Conservation (phyloP, 2,888 invertebrate genomes). For the Penaeus monodon region DNA sequence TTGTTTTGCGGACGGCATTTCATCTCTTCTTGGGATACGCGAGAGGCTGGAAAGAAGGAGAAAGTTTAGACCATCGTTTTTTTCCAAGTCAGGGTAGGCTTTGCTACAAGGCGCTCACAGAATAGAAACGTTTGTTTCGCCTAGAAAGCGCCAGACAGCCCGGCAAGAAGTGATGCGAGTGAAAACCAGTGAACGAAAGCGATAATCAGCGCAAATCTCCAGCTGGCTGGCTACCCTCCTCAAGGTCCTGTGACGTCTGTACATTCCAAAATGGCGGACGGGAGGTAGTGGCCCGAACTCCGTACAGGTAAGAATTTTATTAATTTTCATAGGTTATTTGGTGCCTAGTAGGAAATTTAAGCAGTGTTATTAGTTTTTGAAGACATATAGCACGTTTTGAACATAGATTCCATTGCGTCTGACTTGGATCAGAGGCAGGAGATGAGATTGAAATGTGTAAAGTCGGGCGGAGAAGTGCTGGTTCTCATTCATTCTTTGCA, state of each 20-base stretch:
- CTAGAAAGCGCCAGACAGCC: not conserved
- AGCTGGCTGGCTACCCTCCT: slow-evolving; percentile 33
- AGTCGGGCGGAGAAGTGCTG: slow-evolving; percentile 40
- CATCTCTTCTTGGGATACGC: not conserved
- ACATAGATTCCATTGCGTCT: not conserved
- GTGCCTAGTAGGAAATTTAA: not conserved
- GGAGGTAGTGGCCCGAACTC: slow-evolving; percentile 24
- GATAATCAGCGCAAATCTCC: slow-evolving; percentile 39
- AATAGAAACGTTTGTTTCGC: too few relatives aligned
- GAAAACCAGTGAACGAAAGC: slow-evolving; percentile 29
- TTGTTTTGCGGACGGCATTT: not conserved
- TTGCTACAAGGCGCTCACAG: too few relatives aligned
- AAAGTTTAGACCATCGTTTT: too few relatives aligned
- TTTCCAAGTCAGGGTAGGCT: too few relatives aligned
- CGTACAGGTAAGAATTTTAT: slow-evolving; percentile 54
- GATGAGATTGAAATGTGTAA: slow-evolving; percentile 47
- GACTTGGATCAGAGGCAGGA: not conserved
- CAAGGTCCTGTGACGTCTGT: slow-evolving; percentile 53
- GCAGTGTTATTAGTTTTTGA: slow-evolving; percentile 22
- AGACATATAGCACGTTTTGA: slow-evolving; percentile 43
- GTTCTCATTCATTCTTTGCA: slow-evolving; percentile 50
- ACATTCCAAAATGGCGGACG: slow-evolving; percentile 51
- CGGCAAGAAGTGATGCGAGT: slow-evolving; percentile 24
- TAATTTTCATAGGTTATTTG: slow-evolving; percentile 33
- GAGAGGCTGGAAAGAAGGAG: too few relatives aligned